Percentiles rank a stretch among this genome's conserved stretches.
phyloP scores from a whole-genome alignment of 2,113 vertebrate species.

The Chiloscyllium plagiosum region DNA sequence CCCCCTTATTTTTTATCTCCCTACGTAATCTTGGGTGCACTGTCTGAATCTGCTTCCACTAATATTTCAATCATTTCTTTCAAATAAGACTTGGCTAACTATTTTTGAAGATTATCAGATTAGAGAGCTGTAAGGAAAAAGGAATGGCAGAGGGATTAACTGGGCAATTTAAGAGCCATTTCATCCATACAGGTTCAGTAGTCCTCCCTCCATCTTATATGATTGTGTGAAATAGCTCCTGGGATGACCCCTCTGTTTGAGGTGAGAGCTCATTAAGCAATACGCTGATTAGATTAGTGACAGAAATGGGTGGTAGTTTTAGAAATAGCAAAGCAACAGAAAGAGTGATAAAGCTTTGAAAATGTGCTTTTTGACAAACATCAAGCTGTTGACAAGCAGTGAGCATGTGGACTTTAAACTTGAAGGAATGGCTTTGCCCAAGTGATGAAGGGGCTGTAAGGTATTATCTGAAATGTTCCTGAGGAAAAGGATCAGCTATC shows the following conservation, averaged over 20 bases:
- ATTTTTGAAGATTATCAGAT: not conserved
- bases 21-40: not conserved
- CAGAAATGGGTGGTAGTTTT: not conserved
- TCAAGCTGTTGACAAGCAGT: not conserved
- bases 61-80: not conserved
- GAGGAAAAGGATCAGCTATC: not conserved
- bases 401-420: not conserved
- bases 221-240: not conserved
- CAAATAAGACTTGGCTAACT: not conserved
- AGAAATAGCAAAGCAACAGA: not conserved
- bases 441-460: not conserved
- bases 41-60: not conserved
- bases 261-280: not conserved
- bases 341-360: not conserved
- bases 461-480: not conserved
- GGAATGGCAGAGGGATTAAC: not conserved
- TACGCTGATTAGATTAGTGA: not conserved
- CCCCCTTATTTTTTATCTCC: too few relatives aligned
- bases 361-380: not conserved
- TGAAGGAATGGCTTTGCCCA: not conserved
- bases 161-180: not conserved
- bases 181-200: not conserved
- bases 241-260: not conserved
- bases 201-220: not conserved
- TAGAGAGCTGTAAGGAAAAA: not conserved